A percentile compares a stretch with the other conserved stretches of the same genome.
These are phyloP conservation scores for Luehdorfia chinensis DNA, from an alignment of 1,140 invertebrate species.

Conservation along the genomic window DNA sequence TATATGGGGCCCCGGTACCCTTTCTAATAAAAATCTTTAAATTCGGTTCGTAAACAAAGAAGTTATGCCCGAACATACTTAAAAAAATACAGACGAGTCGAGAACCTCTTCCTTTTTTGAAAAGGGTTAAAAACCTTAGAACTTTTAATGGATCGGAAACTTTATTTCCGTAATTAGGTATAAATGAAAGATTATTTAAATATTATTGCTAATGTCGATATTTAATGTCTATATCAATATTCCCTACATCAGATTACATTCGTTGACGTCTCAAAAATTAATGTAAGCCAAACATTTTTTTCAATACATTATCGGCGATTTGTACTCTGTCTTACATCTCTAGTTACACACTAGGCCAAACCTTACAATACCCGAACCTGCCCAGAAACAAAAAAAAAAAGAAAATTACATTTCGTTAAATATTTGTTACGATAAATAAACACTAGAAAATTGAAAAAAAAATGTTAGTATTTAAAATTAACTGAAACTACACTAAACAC, in stretches of 20 bases:
- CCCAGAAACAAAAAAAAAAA: slow-evolving; percentile 65
- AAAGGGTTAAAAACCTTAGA: too few species aligned
- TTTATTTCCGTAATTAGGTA: background rate
- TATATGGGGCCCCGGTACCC: too few species aligned
- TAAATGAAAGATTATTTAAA: slow-evolving; percentile 74
- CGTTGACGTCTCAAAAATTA: slow-evolving; percentile 75
- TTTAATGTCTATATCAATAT: slow-evolving; percentile 77
- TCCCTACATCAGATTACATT: slow-evolving; percentile 78
- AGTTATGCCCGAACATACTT: too few species aligned
- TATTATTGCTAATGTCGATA: slow-evolving; percentile 78
- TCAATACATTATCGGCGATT: slow-evolving; percentile 63
- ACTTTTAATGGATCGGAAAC: too few species aligned
- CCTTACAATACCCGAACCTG: slow-evolving; percentile 77
- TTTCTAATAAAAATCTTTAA: too few species aligned
- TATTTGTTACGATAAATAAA: slow-evolving; percentile 52
- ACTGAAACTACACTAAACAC: slow-evolving; percentile 60
- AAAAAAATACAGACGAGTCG: too few species aligned
- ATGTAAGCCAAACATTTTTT: slow-evolving; percentile 66
- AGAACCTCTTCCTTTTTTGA: too few species aligned
- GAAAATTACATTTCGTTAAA: slow-evolving; percentile 42
- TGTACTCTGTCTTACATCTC: slow-evolving; percentile 73
- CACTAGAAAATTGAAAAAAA: slow-evolving; percentile 44
- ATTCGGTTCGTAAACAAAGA: too few species aligned
- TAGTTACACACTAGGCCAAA: slow-evolving; percentile 77
- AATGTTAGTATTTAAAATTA: slow-evolving; percentile 52